Evolutionary conservation across 1,140 invertebrate genomes (phyloP).

Genomic region (Battus philenor): DNA sequence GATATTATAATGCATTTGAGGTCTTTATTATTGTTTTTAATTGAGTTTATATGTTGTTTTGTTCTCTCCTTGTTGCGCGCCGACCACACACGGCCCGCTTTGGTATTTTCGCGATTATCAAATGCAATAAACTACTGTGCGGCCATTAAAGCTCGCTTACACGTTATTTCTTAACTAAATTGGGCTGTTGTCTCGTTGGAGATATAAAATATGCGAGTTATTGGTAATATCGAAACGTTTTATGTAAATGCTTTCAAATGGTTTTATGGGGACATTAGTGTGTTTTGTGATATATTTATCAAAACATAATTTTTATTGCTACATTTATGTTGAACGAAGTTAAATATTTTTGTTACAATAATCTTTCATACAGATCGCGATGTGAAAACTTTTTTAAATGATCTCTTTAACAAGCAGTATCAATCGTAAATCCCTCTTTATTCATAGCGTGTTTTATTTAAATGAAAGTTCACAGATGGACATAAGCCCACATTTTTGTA

Average conservation of each 20-base stretch:
- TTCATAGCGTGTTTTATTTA: too few species aligned
- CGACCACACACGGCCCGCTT: background rate
- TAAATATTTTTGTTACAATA: too few species aligned
- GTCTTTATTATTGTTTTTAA: conserved; percentile 10
- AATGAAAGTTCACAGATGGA: too few species aligned
- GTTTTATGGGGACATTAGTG: too few species aligned
- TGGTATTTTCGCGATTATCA: background rate
- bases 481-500: too few species aligned
- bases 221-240: background rate
- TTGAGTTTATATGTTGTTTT: background rate
- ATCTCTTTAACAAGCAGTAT: too few species aligned
- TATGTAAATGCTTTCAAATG: background rate
- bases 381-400: too few species aligned
- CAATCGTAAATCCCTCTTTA: too few species aligned
- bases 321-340: too few species aligned
- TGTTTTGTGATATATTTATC: too few species aligned
- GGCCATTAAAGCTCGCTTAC: background rate
- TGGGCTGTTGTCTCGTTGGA: conserved; percentile 4
- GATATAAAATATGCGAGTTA: conserved; percentile 1
- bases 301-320: too few species aligned
- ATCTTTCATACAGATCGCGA: too few species aligned
- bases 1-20: background rate
- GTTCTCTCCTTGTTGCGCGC: background rate
- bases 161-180: conserved; percentile 3
- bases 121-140: conserved; percentile 2